Evolutionary conservation across 1,140 invertebrate genomes (phyloP).

Genomic region (Bombus sylvicola): DNA sequence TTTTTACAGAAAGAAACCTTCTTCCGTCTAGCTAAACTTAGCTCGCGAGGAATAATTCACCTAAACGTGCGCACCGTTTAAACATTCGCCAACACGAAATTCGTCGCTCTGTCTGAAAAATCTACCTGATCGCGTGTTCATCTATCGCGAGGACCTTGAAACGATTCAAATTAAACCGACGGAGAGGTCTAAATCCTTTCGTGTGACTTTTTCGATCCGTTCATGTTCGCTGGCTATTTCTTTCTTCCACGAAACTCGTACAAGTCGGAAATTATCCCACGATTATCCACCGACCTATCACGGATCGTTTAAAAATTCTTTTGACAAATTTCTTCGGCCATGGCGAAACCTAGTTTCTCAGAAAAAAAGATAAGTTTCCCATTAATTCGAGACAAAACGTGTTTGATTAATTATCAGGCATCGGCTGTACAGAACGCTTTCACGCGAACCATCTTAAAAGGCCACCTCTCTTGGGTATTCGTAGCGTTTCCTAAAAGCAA

Average conservation of each 20-base stretch:
- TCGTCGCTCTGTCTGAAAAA: constrained; percentile 65
- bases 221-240: constrained; percentile 37
- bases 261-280: constrained; percentile 48
- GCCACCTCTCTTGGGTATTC: background rate
- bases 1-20: background rate
- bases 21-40: background rate
- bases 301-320: background rate
- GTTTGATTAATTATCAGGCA: background rate
- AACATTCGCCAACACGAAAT: constrained; percentile 55
- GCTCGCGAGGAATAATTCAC: constrained; percentile 1
- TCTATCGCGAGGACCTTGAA: constrained; percentile 68
- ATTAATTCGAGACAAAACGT: constrained; percentile 1
- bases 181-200: constrained; percentile 64
- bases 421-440: background rate
- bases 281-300: constrained; percentile 35
- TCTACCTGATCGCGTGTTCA: constrained; percentile 72
- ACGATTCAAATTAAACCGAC: constrained; percentile 61
- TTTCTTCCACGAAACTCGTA: constrained; percentile 58
- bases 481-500: background rate
- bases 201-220: constrained; percentile 63
- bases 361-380: background rate
- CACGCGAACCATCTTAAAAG: constrained; percentile 21
- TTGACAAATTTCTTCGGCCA: constrained; percentile 3
- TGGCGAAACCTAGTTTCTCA: background rate
- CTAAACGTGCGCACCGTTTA: constrained; percentile 41